Evolutionary conservation across 2,797 vertebrate genomes (phyloP), one percentile per base, ranked within the genome.

Genomic region (Astyanax mexicanus): DNA sequence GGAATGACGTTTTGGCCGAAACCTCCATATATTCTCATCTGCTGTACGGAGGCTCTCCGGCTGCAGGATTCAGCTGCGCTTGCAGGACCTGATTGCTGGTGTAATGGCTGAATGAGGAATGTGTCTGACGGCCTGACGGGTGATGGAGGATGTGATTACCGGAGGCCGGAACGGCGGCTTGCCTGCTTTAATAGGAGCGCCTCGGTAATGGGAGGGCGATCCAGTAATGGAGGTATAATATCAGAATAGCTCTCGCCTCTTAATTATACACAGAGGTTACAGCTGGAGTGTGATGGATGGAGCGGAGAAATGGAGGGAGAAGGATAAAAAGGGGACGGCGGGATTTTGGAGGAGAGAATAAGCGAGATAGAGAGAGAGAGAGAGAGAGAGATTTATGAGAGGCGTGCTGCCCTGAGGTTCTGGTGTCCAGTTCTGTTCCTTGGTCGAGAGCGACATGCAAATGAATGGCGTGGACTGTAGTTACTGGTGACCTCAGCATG

Each of bases 101-200:
- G 17, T 35, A 51, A 49, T 29, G 44, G 40, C 8, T 35, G 13
- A 15, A 58, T 37, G 21, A 23, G 35, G 32, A 37, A 47, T 19
- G 38, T 38, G 27, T 17, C 51, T 27, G 23, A 9, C 3, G 13
- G 27, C 1, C 6, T 60, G 52, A 49, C 52, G 17, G 9, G 10
- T 68, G 74, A 52, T 65, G 15, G 72, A 74, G 55, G 61, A 37
- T n/a, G 5, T 66, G 38, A 74, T 55, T 66, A 66, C 25, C 10
- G 44, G 8, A 32, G 1, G 65, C 7, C 3, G 7, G 25, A 49
- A 29, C 17, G 19, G 21, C 19, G 23, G 23, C 52, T 67, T 27
- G 38, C 40, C 65, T 38, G 70, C 32, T 51, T 38, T 64, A 54
- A 42, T 54, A 54, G 7, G 58, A 62, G 21, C 9, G 45, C n/a